Base-by-base conservation (phyloP, 1,140 invertebrate species). In the Helicoverpa zea region DNA sequence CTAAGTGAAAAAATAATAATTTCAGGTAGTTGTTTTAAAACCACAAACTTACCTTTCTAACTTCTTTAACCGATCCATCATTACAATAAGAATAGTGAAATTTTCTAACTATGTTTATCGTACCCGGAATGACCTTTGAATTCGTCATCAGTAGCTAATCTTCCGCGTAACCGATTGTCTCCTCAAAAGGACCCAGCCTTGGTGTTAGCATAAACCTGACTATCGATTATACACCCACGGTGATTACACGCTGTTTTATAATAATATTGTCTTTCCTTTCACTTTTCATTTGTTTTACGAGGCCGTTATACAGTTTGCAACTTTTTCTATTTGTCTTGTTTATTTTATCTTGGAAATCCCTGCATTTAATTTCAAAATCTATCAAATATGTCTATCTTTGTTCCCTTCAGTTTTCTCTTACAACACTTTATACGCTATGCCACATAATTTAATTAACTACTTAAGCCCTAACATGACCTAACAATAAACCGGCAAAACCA, bases 81-180 rank as follows among this genome's bases (percentile, higher is more conserved):
- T 16, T 47, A 14, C 2, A 2, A 14, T 16, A 63, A 14, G 12
- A 43, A 63, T 63, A 12, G 47, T 5, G 18, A 52, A 66, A 47
- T 49, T 49, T 2, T n/a, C 9, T 23, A 70, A 12, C 18, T 35
- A 47, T 11, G 30, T 13, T 23, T 9, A 59, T 77, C n/a, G 51
- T 16, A 77, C 51, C 61, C 61, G 61, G 49, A 54, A 64, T 43
- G 47, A 5, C 11, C 29, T 18, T 43, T 7, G 10, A 12, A 76
- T 76, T 76, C 43, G 58, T 76, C 74, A 76, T 14, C 58, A 64
- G 30, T n/a, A 52, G 23, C 58, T 3, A 54, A 77, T 77, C 75
- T 77, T 77, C 75, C 75, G 75, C 61, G 61, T 77, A 64, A 35
- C n/a, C 30, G n/a, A 74, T 58, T 74, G 30, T 61, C 61, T 64